Evolutionary conservation across 1,140 invertebrate genomes (phyloP).

Genomic region (Nephila pilipes): DNA sequence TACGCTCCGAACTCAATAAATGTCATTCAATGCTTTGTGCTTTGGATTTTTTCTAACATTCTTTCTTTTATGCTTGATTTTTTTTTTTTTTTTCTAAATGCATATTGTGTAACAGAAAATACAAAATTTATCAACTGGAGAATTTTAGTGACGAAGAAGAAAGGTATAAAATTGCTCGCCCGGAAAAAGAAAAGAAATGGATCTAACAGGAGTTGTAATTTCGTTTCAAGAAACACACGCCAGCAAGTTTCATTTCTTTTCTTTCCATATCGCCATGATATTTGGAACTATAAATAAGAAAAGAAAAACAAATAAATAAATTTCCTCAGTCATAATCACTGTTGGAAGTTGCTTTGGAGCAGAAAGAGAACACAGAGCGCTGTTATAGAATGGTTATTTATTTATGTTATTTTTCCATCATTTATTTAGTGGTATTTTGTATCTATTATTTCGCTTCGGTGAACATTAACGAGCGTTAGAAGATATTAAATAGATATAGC

Average conservation of each 20-base stretch:
- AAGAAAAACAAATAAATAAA: neutral
- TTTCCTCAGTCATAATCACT: neutral
- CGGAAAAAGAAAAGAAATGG: neutral
- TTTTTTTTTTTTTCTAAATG: neutral
- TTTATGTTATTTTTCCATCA: neutral
- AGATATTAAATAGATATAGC: too few species aligned
- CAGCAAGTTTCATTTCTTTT: neutral
- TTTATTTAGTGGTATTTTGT: slow-evolving; percentile 20
- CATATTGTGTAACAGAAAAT: neutral
- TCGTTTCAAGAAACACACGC: neutral
- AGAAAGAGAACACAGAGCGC: neutral
- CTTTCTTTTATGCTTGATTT: too few species aligned
- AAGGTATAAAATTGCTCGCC: neutral
- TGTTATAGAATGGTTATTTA: neutral
- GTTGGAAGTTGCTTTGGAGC: neutral
- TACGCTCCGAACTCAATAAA: neutral
- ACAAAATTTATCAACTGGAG: slow-evolving; percentile 1
- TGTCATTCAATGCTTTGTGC: neutral
- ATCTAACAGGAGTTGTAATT: slow-evolving; percentile 10
- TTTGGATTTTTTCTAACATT: too few species aligned
- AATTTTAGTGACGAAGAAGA: neutral
- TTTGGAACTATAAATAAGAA: slow-evolving; percentile 11
- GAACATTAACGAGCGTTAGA: neutral
- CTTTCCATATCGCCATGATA: neutral
- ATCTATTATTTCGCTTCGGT: neutral